Percentiles rank a stretch among this genome's conserved stretches.
Evolutionary conservation across 2,888 invertebrate species (phyloP).

Genomic region (Drosophila vallismaia): DNA sequence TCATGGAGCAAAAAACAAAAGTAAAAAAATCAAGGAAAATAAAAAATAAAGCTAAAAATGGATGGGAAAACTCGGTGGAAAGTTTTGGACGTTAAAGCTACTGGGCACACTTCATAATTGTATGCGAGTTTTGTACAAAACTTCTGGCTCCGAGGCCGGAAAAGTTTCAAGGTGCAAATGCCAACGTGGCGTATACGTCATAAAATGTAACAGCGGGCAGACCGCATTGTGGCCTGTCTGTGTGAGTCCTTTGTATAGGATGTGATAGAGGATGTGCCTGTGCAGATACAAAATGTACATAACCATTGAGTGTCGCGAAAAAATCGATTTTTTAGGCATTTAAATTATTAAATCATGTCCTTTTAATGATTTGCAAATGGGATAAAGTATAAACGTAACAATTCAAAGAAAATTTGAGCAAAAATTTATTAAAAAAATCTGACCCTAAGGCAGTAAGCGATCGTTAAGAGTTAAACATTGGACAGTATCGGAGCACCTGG

Average conservation of each 20-base stretch:
- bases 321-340: slow-evolving; percentile 28
- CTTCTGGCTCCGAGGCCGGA: slow-evolving; percentile 33
- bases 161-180: slow-evolving; percentile 67
- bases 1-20: slow-evolving; percentile 31
- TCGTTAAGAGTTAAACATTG: slow-evolving; percentile 8
- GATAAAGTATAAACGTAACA: background rate
- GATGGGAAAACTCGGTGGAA: slow-evolving; percentile 6
- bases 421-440: background rate
- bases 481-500: slow-evolving; percentile 43
- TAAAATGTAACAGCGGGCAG: slow-evolving; percentile 51
- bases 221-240: slow-evolving; percentile 34
- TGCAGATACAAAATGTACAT: slow-evolving; percentile 2
- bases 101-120: slow-evolving; percentile 67
- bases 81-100: slow-evolving; percentile 33
- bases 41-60: slow-evolving; percentile 17
- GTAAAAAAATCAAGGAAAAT: background rate
- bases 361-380: slow-evolving; percentile 17
- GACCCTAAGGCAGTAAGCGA: slow-evolving; percentile 2
- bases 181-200: slow-evolving; percentile 70
- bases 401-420: background rate
- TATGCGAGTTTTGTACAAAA: slow-evolving; percentile 49
- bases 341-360: slow-evolving; percentile 30
- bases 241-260: slow-evolving; percentile 18
- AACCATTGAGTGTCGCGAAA: slow-evolving; percentile 4
- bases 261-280: slow-evolving; percentile 12